These are phyloP conservation scores for Myotis pilosus DNA, from an alignment of 2,797 vertebrate genomes.

Conservation along the genomic window DNA sequence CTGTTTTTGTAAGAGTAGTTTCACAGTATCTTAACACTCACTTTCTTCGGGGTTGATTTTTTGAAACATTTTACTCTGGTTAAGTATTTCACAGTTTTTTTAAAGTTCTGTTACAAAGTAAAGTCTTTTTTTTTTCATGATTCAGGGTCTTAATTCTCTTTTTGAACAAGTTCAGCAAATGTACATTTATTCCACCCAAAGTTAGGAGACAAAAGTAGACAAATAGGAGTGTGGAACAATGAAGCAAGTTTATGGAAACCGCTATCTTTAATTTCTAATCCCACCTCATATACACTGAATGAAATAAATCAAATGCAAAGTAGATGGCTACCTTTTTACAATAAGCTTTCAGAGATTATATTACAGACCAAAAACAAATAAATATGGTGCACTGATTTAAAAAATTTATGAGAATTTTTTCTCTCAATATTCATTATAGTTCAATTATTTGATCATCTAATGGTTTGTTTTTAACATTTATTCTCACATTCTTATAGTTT, in stretches of 20 bases:
- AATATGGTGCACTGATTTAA: background rate
- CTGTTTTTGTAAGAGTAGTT: constrained; percentile 46
- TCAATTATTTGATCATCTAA: background rate
- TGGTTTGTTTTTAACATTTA: constrained; percentile 26
- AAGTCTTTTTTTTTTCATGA: background rate
- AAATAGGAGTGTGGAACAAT: background rate
- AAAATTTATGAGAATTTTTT: background rate
- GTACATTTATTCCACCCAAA: background rate
- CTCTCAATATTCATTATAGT: background rate
- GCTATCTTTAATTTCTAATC: background rate
- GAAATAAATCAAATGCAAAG: background rate
- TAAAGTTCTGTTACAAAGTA: background rate
- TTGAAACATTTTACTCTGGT: background rate
- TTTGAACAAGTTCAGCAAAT: background rate
- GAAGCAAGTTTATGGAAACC: background rate
- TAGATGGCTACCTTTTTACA: background rate
- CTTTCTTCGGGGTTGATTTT: constrained; percentile 1
- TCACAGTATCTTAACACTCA: background rate
- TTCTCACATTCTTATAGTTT: background rate
- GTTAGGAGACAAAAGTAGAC: background rate
- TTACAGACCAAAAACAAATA: background rate
- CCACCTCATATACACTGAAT: background rate
- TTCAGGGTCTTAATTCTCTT: background rate
- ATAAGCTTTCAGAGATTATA: background rate
- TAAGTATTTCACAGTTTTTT: background rate